phyloP scores from a whole-genome alignment of 2,113 vertebrate genomes.

The Misgurnus mizolepis region DNA sequence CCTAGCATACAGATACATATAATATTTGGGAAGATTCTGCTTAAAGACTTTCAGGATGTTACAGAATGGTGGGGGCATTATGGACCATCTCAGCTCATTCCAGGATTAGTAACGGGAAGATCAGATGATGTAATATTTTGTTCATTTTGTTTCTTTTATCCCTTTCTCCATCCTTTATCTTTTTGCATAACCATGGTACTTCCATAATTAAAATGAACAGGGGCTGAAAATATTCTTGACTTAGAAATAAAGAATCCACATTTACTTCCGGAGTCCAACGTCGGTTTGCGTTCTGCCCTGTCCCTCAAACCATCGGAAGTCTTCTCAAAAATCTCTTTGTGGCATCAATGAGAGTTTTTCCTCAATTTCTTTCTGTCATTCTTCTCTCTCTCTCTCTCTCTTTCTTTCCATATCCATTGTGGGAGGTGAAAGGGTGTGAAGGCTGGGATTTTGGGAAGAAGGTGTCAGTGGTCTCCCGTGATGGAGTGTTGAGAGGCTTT shows the following conservation, averaged over 20 bases:
- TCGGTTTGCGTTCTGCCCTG: conserved; percentile 42
- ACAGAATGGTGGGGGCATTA: not conserved
- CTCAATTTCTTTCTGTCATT: not conserved
- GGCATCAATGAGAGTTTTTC: conserved; percentile 37
- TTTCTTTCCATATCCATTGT: conserved; percentile 39
- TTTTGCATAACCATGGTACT: conserved; percentile 45
- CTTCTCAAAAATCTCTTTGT: conserved; percentile 43
- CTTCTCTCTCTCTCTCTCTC: not conserved
- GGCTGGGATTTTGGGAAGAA: conserved; percentile 42
- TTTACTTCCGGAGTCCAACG: conserved; percentile 60
- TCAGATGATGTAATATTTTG: not conserved
- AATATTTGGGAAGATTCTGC: not conserved
- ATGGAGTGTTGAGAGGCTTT: conserved; percentile 30
- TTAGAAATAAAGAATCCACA: conserved; percentile 52
- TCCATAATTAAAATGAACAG: conserved; percentile 55
- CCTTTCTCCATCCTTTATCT: conserved; percentile 26
- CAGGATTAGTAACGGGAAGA: not conserved
- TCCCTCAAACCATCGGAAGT: conserved; percentile 38
- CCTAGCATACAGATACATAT: not conserved
- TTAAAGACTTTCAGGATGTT: conserved; percentile 21
- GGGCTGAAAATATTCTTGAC: conserved; percentile 38
- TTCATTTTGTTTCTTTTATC: not conserved
- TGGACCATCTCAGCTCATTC: not conserved
- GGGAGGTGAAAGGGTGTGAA: conserved; percentile 48
- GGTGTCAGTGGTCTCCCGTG: conserved; percentile 49